Evolutionary conservation across 2,888 invertebrate species (phyloP), one percentile per base, ranked within the genome.

Genomic region (Girardia tigrina): DNA sequence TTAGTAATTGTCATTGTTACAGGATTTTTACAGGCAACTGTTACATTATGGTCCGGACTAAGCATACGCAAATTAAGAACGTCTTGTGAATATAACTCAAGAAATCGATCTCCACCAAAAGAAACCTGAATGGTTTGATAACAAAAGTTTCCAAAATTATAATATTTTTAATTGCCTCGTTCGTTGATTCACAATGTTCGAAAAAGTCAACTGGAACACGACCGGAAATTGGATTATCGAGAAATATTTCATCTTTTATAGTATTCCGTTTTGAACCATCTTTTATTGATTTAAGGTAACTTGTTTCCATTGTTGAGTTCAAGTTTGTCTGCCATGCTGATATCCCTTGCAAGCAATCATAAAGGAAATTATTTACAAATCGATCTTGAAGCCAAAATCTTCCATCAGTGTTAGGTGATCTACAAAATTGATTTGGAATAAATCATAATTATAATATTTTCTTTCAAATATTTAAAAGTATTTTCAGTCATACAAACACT

Each of bases 111-210:
- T 12, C 36, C 36, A 36, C 36, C 36, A 16, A 36, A 36, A 36
- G 16, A 36, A 8, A 36, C 36, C 36, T 36, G 16, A 12, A 36
- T 36, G 8, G n/a, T 36, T 36, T 36, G 16, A 12, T 36, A 12
- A 12, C 8, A n/a, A n/a, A n/a, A n/a, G n/a, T 12, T 36, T 16
- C 16, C 8, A 36, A 12, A 36, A 36, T 36, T 36, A 12, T 12
- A 36, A 16, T 36, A 36, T 16, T 12, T 36, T 36, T 12, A 36
- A 36, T 16, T 36, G 94, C 89, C 80, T 95, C 94, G 78, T 90
- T 90, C 88, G 94, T 89, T 12, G 89, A 88, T 75, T 90, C 90
- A 83, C 94, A 94, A 82, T 93, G 91, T 83, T 97, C 95, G 84
- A 97, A 97, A 87, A 94, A 95, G 83, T 97, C 97, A 42, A 94